Evolutionary conservation across 1,140 invertebrate species (phyloP).

Genomic region (Drosophila ananassae): DNA sequence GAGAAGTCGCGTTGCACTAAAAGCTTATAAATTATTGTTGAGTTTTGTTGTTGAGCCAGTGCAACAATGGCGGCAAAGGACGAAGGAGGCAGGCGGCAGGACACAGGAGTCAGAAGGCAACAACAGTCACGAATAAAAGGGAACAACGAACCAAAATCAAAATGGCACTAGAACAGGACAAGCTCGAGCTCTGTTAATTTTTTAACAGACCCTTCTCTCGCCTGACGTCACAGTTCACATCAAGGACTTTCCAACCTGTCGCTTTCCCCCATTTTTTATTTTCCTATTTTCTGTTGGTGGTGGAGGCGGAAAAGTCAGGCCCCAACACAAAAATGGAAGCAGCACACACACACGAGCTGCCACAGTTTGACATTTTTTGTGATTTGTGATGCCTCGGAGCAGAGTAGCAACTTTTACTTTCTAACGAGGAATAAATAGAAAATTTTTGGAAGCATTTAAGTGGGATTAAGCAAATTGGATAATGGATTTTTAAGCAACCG

Average conservation of each 20-base stretch:
- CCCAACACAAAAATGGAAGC: constrained; percentile 32
- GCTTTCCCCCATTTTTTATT: constrained; percentile 40
- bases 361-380: constrained; percentile 41
- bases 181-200: constrained; percentile 67
- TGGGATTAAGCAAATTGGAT: constrained; percentile 23
- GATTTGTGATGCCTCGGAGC: constrained; percentile 24
- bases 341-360: constrained; percentile 46
- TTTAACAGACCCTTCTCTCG: constrained; percentile 49
- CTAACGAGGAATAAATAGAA: constrained; percentile 17
- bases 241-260: constrained; percentile 50
- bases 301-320: constrained; percentile 3
- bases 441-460: constrained; percentile 10
- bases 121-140: background rate
- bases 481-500: constrained; percentile 27
- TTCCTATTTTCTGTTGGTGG: background rate
- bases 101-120: background rate
- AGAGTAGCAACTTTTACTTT: constrained; percentile 42
- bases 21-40: constrained; percentile 81
- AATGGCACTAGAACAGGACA: constrained; percentile 51
- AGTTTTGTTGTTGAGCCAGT: constrained; percentile 53
- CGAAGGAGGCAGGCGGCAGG: too few relatives aligned
- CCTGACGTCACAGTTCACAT: constrained; percentile 33
- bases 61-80: constrained; percentile 39
- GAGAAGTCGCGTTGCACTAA: constrained; percentile 72
- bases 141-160: constrained; percentile 29